Base-by-base conservation (phyloP, 2,113 vertebrate species). In the Thermophis baileyi region DNA sequence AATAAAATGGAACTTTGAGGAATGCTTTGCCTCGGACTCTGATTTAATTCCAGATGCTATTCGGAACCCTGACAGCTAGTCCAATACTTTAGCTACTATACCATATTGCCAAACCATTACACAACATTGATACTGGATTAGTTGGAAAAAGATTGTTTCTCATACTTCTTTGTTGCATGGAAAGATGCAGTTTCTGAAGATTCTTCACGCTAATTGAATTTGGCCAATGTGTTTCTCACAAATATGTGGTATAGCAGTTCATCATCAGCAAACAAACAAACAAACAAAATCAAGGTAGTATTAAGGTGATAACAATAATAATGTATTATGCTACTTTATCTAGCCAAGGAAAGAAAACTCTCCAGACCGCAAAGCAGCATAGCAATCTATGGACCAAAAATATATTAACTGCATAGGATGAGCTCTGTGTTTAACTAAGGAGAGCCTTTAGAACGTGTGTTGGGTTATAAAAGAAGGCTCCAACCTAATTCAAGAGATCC, bases 191-290 rank as follows among this genome's bases (percentile, higher is more conserved):
- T 69, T 4, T 16, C 11, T n/a, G 30, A n/a, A 69, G 63, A 35
- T 74, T 74, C 14, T 18, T n/a, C 63, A 74, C 0, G 22, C 30
- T 55, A 85, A 40, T 27, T 91, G 7, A 16, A 10, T 25, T 40
- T 74, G 30, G 46, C 18, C 57, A 22, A 9, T 35, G 30, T 60
- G 6, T 50, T 50, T 2, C 22, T 55, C n/a, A 85, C 22, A 46
- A 54, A 91, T 81, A 24, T 51, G 12, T 25, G 12, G 46, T 35
- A 69, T 69, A 24, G 95, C 95, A 93, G 47, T 69, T 50, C 44
- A 87, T 93, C 90, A 30, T 50, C 30, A 55, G 18, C 55, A 35
- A 46, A 69, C 93, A 51, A 0, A 51, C 50, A 51, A 51, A 50
- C 49, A 49, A 49, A 49, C 46, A 25, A 47, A 49, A 16, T 27